phyloP scores from a whole-genome alignment of 2,113 vertebrate genomes.

The Propithecus coquereli region DNA sequence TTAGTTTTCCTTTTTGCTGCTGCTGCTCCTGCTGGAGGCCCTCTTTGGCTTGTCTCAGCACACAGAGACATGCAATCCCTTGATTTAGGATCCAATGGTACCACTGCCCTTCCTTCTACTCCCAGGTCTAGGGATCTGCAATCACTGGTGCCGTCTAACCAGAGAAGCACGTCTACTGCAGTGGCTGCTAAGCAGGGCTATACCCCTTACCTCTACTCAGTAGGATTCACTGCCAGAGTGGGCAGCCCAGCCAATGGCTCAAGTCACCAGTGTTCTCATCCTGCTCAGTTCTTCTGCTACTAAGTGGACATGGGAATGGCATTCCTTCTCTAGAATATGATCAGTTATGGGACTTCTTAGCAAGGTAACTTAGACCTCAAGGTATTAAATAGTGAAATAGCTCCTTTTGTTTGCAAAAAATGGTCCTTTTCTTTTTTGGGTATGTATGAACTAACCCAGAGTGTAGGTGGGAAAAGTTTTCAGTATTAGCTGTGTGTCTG shows the following conservation, averaged over 20 bases:
- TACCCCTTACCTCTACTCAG: not conserved
- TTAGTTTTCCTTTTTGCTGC: not conserved
- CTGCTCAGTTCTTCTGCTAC: not conserved
- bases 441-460: not conserved
- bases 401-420: not conserved
- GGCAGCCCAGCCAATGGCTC: not conserved
- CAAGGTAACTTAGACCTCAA: not conserved
- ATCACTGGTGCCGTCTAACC: not conserved
- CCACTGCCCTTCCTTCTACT: not conserved
- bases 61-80: not conserved
- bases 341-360: not conserved
- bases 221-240: not conserved
- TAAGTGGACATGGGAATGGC: not conserved
- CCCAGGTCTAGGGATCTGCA: not conserved
- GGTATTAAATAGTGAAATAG: not conserved
- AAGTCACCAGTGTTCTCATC: not conserved
- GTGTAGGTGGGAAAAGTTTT: not conserved
- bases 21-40: not conserved
- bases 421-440: not conserved
- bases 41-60: not conserved
- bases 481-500: not conserved
- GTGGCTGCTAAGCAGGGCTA: not conserved
- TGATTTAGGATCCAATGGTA: not conserved
- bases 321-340: not conserved
- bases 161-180: rapidly evolving